Base-by-base conservation (phyloP, 2,797 vertebrate genomes). In the Galaxias olidus region DNA sequence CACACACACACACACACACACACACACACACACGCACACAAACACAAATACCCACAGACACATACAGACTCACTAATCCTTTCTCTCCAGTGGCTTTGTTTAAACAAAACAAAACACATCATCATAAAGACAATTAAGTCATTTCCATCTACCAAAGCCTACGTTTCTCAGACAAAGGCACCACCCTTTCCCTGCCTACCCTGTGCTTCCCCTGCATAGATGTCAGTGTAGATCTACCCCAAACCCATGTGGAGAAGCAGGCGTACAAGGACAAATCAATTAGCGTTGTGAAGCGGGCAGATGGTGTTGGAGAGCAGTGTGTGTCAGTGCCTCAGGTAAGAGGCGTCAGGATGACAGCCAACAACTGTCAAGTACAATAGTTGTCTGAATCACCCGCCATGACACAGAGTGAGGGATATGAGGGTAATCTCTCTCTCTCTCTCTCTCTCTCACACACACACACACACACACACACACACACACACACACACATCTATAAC, bases 201-300 rank as follows among this genome's bases (percentile, higher is more conserved):
- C 67, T 78, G 65, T 77, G 71, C 65, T 45, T 68, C 46, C 52
- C 19, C 6, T 48, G 53, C 60, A 9, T 58, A 65, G 67, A 73
- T 84, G 84, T 85, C 80, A 83, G 77, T 84, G 78, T 63, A 50
- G 73, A 82, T 77, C 60, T 79, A 10, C 55, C 40, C 55, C 19
- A 7, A 30, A 30, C 65, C 45, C 18, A 70, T 79, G 72, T 47
- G 54, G 18, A 4, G 47, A 46, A 54, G 49, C 53, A 56, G 62
- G 45, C 55, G 51, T 61, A 66, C 88, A 90, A 91, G 87, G 88
- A 90, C 88, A 89, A 91, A 91, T 91, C 87, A 90, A 93, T 93
- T 91, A 91, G 83, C 61, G 15, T 76, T 10, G 73, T 81, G 73
- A 71, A 79, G 81, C 80, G 77, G 85, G 77, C 87, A 90, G 88